Percentiles rank a stretch among this genome's conserved stretches.
These are phyloP conservation scores for Desmodus rotundus DNA, from an alignment of 2,113 vertebrate genomes.

Conservation along the genomic window DNA sequence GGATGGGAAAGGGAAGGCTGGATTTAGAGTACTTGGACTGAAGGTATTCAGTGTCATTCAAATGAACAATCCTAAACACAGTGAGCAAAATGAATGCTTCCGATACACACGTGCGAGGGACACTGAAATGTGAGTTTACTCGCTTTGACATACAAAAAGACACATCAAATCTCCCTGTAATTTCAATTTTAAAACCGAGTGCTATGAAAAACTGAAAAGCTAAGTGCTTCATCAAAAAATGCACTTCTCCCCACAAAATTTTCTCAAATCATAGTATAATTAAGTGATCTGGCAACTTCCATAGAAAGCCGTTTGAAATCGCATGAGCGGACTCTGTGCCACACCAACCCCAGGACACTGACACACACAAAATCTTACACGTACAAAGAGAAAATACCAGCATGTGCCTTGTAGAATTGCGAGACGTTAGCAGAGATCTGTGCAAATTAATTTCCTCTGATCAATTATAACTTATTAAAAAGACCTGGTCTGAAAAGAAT, in stretches of 20 bases:
- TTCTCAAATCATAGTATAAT: constrained; percentile 29
- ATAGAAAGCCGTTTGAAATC: constrained; percentile 41
- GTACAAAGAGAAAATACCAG: constrained; percentile 57
- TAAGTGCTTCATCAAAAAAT: constrained; percentile 17
- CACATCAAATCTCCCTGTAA: neutral
- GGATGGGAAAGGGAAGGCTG: neutral
- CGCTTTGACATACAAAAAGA: neutral
- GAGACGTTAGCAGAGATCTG: constrained; percentile 43
- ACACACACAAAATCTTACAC: constrained; percentile 27
- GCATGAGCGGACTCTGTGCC: neutral
- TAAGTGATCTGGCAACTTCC: constrained; percentile 45
- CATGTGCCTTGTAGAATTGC: neutral
- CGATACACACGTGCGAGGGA: neutral
- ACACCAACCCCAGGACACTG: neutral
- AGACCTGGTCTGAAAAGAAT: constrained; percentile 21
- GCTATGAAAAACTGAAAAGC: neutral
- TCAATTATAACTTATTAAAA: constrained; percentile 51
- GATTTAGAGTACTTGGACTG: neutral
- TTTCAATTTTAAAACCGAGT: constrained; percentile 37
- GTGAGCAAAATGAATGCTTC: neutral
- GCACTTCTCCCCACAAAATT: constrained; percentile 9
- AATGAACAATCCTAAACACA: neutral
- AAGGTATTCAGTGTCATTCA: neutral
- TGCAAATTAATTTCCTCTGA: constrained; percentile 32
- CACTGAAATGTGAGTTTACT: neutral